These are phyloP conservation scores for Odontocolon sp. DNA, from an alignment of 2,888 invertebrate species.

Conservation along the genomic window DNA sequence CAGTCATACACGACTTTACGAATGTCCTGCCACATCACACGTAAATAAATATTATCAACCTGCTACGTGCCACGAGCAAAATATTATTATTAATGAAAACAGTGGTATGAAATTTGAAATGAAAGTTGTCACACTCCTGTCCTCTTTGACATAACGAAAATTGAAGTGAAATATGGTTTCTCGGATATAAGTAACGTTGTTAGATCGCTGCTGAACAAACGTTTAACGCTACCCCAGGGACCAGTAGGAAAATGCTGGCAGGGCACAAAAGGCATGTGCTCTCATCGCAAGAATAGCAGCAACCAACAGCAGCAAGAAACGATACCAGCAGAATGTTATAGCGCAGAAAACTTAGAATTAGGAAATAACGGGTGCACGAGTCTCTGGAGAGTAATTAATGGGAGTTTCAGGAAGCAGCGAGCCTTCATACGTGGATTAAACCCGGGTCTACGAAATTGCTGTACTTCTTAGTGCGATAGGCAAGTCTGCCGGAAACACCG, in stretches of 20 bases:
- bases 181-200: conserved; percentile 6
- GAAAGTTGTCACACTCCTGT: too few species aligned
- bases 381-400: conserved; percentile 39
- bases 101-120: background rate
- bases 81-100: conserved; percentile 29
- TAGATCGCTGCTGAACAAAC: background rate
- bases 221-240: conserved; percentile 3
- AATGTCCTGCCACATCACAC: conserved; percentile 6
- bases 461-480: background rate
- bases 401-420: conserved; percentile 9
- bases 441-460: background rate
- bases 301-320: background rate
- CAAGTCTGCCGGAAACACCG: background rate
- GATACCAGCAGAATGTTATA: background rate
- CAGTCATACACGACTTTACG: conserved; percentile 23
- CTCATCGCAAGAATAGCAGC: background rate
- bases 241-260: background rate
- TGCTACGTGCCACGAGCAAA: background rate
- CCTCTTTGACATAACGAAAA: too few species aligned
- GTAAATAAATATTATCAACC: conserved; percentile 12
- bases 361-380: conserved; percentile 26
- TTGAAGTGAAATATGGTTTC: background rate
- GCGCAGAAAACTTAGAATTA: conserved; percentile 38
- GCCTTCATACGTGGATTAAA: conserved; percentile 39
- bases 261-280: background rate